Conservation (phyloP, 2,888 invertebrate genomes). For the Leucophora obtusa region DNA sequence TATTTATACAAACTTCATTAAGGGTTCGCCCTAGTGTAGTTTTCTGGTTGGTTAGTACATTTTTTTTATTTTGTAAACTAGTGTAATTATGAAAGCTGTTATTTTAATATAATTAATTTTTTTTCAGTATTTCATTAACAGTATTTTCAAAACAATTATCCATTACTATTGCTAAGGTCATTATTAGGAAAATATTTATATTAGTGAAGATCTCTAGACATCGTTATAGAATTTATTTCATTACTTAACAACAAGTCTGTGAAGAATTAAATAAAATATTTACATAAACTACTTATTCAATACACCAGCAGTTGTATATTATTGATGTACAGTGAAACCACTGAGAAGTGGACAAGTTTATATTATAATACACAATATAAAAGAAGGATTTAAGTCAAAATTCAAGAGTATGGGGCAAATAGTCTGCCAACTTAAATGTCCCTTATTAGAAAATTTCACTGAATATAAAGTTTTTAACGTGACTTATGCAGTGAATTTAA, state of each 20-base stretch:
- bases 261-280: not conserved
- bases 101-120: not conserved
- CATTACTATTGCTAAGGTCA: slow-evolving; percentile 49
- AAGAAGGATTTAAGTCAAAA: no score
- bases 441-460: no score
- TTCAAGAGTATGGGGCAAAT: no score
- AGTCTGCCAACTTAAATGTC: no score
- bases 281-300: not conserved
- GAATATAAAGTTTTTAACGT: not conserved
- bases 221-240: slow-evolving; percentile 25
- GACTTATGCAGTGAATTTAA: not conserved
- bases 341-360: no score
- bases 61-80: no score
- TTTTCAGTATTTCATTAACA: slow-evolving; percentile 33
- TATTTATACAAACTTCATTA: no score
- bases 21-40: no score
- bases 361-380: no score
- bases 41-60: no score
- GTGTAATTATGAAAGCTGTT: no score
- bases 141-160: slow-evolving; percentile 24
- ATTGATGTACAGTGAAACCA: no score
- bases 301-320: not conserved
- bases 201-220: not conserved
- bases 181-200: slow-evolving; percentile 32
- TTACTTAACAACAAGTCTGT: slow-evolving; percentile 22